phyloP scores from a whole-genome alignment of 2,888 invertebrate species.

The Oeneis ivallda region DNA sequence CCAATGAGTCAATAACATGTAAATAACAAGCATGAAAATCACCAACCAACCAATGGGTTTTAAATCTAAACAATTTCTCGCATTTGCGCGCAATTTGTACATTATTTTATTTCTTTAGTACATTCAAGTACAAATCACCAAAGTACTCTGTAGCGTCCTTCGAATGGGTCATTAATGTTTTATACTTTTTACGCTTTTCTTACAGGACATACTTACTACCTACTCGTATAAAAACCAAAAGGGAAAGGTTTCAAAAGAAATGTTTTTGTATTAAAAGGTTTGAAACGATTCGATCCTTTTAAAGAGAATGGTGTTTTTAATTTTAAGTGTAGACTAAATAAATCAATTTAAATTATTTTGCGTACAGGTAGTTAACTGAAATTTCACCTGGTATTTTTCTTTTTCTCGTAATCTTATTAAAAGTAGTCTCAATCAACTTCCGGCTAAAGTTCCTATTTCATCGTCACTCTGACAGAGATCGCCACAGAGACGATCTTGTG shows the following conservation, averaged over 20 bases:
- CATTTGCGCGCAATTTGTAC: slow-evolving; percentile 26
- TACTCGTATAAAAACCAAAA: slow-evolving; percentile 14
- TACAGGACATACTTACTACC: slow-evolving; percentile 19
- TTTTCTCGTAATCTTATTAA: too few relatives aligned
- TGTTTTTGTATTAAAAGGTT: slow-evolving; percentile 23
- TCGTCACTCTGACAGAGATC: too few relatives aligned
- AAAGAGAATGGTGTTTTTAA: background rate
- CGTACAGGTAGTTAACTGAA: too few relatives aligned
- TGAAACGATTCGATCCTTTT: background rate
- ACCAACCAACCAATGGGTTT: background rate
- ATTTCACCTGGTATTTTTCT: too few relatives aligned
- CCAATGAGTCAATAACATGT: background rate
- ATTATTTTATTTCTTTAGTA: slow-evolving; percentile 26
- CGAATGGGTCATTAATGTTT: slow-evolving; percentile 35
- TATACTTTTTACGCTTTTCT: slow-evolving; percentile 31
- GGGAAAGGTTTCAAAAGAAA: slow-evolving; percentile 29
- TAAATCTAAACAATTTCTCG: slow-evolving; percentile 24
- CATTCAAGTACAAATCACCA: background rate
- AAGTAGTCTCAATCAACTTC: too few relatives aligned
- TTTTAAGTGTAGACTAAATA: too few relatives aligned
- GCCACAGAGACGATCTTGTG: too few relatives aligned
- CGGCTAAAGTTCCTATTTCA: too few relatives aligned
- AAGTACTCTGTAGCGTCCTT: slow-evolving; percentile 8
- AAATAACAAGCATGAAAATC: background rate
- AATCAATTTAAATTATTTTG: too few relatives aligned